Percentiles rank a stretch among this genome's conserved stretches.
These are phyloP conservation scores for Thysanoteuthis rhombus DNA, from an alignment of 2,888 invertebrate genomes.

Conservation along the genomic window DNA sequence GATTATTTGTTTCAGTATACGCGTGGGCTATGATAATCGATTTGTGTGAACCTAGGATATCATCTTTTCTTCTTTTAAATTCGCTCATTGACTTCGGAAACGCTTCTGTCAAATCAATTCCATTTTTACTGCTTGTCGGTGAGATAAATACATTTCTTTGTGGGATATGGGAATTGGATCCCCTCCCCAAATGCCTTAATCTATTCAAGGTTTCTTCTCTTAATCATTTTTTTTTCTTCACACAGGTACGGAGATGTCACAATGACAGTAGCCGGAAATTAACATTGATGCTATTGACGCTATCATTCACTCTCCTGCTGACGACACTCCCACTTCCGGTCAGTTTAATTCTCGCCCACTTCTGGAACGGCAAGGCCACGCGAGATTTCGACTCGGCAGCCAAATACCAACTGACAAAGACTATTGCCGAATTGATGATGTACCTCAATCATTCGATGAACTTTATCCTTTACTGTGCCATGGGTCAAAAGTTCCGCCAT, in stretches of 20 bases:
- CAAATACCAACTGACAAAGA: slow-evolving; percentile 50
- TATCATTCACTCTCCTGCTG: slow-evolving; percentile 63
- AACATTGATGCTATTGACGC: slow-evolving; percentile 63
- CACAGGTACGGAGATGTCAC: slow-evolving; percentile 33
- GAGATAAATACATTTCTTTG: no score
- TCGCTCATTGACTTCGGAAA: no score
- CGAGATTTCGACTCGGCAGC: slow-evolving; percentile 39
- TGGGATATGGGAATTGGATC: no score
- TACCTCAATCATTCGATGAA: slow-evolving; percentile 63
- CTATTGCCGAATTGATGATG: slow-evolving; percentile 61
- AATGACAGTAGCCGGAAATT: slow-evolving; percentile 53
- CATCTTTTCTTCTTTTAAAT: no score
- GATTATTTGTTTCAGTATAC: no score
- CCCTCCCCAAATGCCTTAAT: no score
- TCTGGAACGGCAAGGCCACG: slow-evolving; percentile 39
- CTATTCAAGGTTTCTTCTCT: no score
- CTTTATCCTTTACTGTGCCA: slow-evolving; percentile 59
- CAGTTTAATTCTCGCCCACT: slow-evolving; percentile 47
- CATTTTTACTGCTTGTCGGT: no score
- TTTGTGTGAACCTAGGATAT: no score
- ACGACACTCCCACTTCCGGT: slow-evolving; percentile 63
- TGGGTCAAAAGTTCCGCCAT: slow-evolving; percentile 53
- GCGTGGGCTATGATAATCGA: no score
- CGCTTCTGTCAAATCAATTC: no score
- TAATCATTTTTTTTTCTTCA: neutral